Conservation (phyloP, 2,888 invertebrate species). For the Mesorhabditis sp. region DNA sequence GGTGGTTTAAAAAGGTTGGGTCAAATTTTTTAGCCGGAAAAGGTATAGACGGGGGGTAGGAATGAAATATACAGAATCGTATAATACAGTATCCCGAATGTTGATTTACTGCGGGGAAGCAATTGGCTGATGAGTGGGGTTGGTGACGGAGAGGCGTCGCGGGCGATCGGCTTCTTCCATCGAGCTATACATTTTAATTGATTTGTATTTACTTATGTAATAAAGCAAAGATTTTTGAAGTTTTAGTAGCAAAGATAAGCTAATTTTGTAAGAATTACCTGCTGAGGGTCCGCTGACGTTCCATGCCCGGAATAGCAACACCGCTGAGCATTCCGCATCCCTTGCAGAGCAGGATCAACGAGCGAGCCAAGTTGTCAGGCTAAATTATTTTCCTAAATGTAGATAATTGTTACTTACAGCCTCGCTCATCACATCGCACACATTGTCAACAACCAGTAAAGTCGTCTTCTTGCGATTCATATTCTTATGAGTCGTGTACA, state of each 20-base stretch:
- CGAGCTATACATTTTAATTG: constrained; percentile 35
- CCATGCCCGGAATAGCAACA: constrained; percentile 57
- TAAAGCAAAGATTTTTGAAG: not conserved
- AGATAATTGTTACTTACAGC: constrained; percentile 66
- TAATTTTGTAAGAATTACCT: constrained; percentile 21
- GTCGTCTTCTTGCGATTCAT: constrained; percentile 79
- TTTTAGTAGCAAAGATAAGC: not conserved
- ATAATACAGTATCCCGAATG: too few relatives aligned
- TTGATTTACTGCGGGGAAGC: too few relatives aligned
- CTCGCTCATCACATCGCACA: constrained; percentile 81
- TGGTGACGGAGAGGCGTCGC: constrained; percentile 50
- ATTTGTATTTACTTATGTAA: not conserved
- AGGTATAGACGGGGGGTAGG: too few relatives aligned
- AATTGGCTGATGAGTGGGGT: constrained; percentile 26
- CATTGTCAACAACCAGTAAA: constrained; percentile 77
- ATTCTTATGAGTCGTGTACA: constrained; percentile 72
- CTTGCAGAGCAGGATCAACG: constrained; percentile 81
- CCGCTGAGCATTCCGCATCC: constrained; percentile 69
- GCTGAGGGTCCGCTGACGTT: constrained; percentile 53
- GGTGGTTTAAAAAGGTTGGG: too few relatives aligned
- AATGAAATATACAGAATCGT: too few relatives aligned
- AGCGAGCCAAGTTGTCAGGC: constrained; percentile 82
- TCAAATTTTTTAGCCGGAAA: too few relatives aligned
- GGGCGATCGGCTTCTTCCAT: constrained; percentile 59
- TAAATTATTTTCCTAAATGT: constrained; percentile 60